Conservation (phyloP, 2,113 vertebrate genomes). For the Colistium nudipinnis region DNA sequence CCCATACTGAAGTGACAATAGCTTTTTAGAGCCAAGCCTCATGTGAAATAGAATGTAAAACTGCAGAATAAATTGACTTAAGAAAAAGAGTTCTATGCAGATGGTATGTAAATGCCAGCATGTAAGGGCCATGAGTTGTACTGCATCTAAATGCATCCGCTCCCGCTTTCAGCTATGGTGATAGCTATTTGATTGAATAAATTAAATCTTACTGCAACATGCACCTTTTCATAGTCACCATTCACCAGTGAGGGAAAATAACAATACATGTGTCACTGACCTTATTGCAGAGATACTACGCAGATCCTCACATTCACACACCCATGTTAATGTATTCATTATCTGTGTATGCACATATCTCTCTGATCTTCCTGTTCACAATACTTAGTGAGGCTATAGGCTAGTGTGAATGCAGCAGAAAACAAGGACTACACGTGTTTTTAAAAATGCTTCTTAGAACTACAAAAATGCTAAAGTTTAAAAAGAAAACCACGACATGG, state of each 20-base stretch:
- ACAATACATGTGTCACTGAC: constrained; percentile 13
- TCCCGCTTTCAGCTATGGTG: not conserved
- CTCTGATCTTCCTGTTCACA: constrained; percentile 41
- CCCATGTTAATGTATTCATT: constrained; percentile 9
- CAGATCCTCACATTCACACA: constrained; percentile 5
- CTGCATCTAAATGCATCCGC: not conserved
- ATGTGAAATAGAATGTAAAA: not conserved
- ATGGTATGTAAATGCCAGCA: not conserved
- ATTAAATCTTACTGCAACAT: not conserved
- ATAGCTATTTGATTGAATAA: not conserved
- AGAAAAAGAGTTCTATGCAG: constrained; percentile 17
- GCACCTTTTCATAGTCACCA: not conserved
- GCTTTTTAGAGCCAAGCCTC: not conserved
- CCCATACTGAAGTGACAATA: not conserved
- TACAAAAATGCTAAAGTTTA: constrained; percentile 29
- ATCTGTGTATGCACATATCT: constrained; percentile 29
- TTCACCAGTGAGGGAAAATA: not conserved
- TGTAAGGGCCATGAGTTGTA: not conserved
- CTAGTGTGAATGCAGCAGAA: constrained; percentile 66
- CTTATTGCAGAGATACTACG: constrained; percentile 13
- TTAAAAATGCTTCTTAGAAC: constrained; percentile 47
- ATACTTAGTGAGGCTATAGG: constrained; percentile 36
- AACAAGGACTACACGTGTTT: constrained; percentile 45
- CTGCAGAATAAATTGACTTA: not conserved
- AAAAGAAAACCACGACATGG: constrained; percentile 49